phyloP scores from a whole-genome alignment of 1,140 invertebrate genomes.

The Caenorhabditis tropicalis region DNA sequence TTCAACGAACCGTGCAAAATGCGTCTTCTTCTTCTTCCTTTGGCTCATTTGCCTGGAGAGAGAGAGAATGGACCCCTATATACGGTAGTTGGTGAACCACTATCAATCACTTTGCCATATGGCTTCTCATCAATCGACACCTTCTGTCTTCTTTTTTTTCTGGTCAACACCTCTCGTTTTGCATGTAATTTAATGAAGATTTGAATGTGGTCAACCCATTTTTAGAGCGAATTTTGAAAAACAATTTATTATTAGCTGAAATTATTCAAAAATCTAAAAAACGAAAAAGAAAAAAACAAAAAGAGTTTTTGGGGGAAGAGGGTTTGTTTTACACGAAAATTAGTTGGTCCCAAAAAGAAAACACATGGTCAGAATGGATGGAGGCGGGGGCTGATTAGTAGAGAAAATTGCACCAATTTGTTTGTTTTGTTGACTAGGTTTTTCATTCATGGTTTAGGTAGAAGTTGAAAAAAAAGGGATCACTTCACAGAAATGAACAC shows the following conservation, averaged over 20 bases:
- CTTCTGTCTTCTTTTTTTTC: not conserved
- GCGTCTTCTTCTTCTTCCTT: not conserved
- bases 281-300: not conserved
- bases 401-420: conserved; percentile 26
- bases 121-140: not conserved
- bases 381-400: not conserved
- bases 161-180: no score
- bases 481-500: conserved; percentile 27
- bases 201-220: no score
- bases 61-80: not conserved
- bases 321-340: conserved; percentile 31
- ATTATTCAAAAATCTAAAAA: not conserved
- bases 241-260: conserved; percentile 26
- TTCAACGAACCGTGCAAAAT: conserved; percentile 10
- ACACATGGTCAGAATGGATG: not conserved
- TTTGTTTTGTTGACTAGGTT: not conserved
- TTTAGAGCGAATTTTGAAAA: no score
- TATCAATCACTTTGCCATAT: conserved; percentile 41
- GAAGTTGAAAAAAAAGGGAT: not conserved
- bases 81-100: not conserved
- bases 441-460: not conserved
- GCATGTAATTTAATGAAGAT: no score
- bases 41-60: not conserved
- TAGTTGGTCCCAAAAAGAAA: conserved; percentile 15
- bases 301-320: not conserved